Evolutionary conservation across 2,888 invertebrate genomes (phyloP).

Genomic region (Eustalomyia histrio): DNA sequence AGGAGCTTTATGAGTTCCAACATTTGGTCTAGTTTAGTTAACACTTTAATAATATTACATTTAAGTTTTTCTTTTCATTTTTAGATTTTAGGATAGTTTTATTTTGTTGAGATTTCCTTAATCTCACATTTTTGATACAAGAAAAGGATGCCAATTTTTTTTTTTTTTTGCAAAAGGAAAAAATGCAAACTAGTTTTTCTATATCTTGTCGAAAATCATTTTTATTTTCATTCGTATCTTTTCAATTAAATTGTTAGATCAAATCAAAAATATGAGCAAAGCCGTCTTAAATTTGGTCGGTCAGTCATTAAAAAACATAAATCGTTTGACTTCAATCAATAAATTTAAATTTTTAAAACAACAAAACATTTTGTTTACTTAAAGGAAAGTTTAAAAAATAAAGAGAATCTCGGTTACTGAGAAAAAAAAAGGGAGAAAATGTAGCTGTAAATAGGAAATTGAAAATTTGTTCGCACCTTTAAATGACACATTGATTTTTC

Average conservation of each 20-base stretch:
- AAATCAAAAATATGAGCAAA: not conserved
- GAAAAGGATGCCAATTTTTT: constrained; percentile 14
- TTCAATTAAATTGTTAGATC: constrained; percentile 1
- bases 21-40: constrained; percentile 19
- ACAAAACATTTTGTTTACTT: not conserved
- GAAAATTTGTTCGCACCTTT: no score
- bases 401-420: no score
- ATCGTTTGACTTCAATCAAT: not conserved
- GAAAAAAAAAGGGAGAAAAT: no score
- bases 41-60: constrained; percentile 8
- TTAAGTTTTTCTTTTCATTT: constrained; percentile 45
- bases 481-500: no score
- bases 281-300: not conserved
- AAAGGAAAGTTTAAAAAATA: not conserved
- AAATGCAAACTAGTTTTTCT: constrained; percentile 17
- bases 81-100: constrained; percentile 56
- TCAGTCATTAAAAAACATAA: not conserved
- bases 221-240: not conserved
- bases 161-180: not conserved
- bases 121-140: constrained; percentile 32
- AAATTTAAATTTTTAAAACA: not conserved
- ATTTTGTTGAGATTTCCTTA: constrained; percentile 59
- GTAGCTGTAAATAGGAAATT: no score
- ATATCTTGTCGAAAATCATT: not conserved
- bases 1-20: constrained; percentile 83